phyloP scores from a whole-genome alignment of 1,140 invertebrate species.

The Trichomalopsis sarcophagae region DNA sequence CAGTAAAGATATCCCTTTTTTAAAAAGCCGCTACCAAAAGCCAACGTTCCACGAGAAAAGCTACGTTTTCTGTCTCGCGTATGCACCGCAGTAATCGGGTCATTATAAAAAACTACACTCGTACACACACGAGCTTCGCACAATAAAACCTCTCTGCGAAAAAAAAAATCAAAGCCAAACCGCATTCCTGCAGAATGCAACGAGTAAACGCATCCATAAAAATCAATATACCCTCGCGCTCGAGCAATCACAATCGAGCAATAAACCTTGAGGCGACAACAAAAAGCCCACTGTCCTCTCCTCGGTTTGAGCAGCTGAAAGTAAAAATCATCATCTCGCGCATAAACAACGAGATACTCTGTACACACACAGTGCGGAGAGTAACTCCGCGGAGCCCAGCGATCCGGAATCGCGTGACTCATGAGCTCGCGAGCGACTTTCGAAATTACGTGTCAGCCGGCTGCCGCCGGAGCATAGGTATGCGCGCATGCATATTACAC shows the following conservation, averaged over 20 bases:
- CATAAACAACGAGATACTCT: background rate
- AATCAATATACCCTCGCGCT: no score
- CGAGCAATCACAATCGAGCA: background rate
- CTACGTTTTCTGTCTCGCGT: background rate
- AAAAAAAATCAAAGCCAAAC: no score
- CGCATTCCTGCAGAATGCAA: no score
- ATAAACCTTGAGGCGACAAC: background rate
- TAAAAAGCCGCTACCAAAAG: background rate
- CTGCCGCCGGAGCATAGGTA: background rate
- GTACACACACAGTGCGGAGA: background rate
- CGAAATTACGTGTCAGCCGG: constrained; percentile 43
- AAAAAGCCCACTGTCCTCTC: background rate
- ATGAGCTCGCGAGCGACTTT: constrained; percentile 41
- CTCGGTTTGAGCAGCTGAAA: background rate
- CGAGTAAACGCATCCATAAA: no score
- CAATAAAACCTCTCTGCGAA: no score
- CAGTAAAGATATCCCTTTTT: background rate
- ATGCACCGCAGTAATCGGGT: background rate
- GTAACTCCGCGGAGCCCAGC: background rate
- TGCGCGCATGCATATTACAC: background rate
- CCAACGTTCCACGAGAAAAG: background rate
- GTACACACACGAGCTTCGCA: no score
- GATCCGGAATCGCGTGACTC: constrained; percentile 40
- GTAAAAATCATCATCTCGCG: background rate
- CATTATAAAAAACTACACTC: background rate